Evolutionary conservation across 1,140 invertebrate species (phyloP).

Genomic region (Musca vetustissima): DNA sequence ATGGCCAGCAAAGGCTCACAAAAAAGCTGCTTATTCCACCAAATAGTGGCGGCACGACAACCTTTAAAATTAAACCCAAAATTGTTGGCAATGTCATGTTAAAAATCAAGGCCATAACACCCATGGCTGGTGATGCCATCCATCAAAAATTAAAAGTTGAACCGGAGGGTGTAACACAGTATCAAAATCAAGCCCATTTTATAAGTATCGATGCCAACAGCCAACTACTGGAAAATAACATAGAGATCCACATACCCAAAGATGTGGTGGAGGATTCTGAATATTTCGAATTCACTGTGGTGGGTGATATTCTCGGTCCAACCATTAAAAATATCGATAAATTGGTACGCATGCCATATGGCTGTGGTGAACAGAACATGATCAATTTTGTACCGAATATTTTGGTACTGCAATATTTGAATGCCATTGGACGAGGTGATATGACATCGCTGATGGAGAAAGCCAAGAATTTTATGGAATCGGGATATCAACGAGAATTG

Average conservation of each 20-base stretch:
- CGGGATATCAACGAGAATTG: constrained; percentile 91
- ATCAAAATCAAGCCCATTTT: constrained; percentile 73
- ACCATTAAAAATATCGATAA: constrained; percentile 74
- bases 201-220: constrained; percentile 65
- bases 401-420: constrained; percentile 76
- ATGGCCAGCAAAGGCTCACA: constrained; percentile 63
- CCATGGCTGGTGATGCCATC: constrained; percentile 71
- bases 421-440: constrained; percentile 54
- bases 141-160: constrained; percentile 71
- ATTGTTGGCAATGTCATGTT: constrained; percentile 73
- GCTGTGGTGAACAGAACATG: constrained; percentile 96
- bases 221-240: constrained; percentile 61
- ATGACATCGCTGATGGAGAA: constrained; percentile 58
- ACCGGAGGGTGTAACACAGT: constrained; percentile 80
- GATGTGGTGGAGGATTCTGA: constrained; percentile 72
- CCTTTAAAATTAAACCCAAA: constrained; percentile 79
- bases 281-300: constrained; percentile 70
- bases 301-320: constrained; percentile 76
- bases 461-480: constrained; percentile 75
- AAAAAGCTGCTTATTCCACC: constrained; percentile 68
- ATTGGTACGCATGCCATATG: constrained; percentile 81
- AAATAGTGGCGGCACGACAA: constrained; percentile 69
- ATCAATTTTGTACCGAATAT: constrained; percentile 92
- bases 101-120: constrained; percentile 70
- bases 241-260: constrained; percentile 62